A percentile compares a stretch with the other conserved stretches of the same genome.
Evolutionary conservation across 2,888 invertebrate species (phyloP).

Genomic region (Ceriagrion tenellum): DNA sequence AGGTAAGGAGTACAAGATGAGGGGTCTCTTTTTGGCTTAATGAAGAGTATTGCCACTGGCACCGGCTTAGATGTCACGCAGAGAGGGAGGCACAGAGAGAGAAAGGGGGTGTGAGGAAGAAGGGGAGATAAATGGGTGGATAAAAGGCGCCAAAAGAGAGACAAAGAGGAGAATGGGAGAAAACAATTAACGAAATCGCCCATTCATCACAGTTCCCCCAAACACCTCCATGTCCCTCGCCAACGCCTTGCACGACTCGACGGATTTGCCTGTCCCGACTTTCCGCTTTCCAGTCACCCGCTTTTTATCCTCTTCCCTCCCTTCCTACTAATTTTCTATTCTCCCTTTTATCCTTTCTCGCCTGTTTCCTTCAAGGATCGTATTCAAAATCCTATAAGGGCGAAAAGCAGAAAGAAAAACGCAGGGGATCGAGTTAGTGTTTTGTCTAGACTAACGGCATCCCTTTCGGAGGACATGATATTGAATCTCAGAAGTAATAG

Average conservation of each 20-base stretch:
- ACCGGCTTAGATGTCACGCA: not conserved
- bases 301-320: not conserved
- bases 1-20: not conserved
- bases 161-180: not conserved
- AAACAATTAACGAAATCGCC: conserved; percentile 30
- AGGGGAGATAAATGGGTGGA: not conserved
- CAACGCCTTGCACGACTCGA: not conserved
- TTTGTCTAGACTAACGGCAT: too few species aligned
- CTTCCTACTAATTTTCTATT: too few species aligned
- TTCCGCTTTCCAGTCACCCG: not conserved
- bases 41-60: not conserved
- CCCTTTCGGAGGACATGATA: too few species aligned
- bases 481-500: too few species aligned
- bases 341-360: not conserved
- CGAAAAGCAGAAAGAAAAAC: not conserved
- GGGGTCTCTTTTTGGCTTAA: not conserved
- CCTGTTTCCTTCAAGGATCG: not conserved
- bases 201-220: conserved; percentile 34
- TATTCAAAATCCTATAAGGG: not conserved
- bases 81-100: not conserved
- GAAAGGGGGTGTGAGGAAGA: too few species aligned
- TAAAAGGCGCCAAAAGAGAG: not conserved
- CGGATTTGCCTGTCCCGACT: not conserved
- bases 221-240: not conserved
- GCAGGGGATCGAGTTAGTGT: too few species aligned